Percentiles rank a stretch among this genome's conserved stretches.
Conservation (phyloP, 2,113 vertebrate genomes). For the Macquaria australasica region DNA sequence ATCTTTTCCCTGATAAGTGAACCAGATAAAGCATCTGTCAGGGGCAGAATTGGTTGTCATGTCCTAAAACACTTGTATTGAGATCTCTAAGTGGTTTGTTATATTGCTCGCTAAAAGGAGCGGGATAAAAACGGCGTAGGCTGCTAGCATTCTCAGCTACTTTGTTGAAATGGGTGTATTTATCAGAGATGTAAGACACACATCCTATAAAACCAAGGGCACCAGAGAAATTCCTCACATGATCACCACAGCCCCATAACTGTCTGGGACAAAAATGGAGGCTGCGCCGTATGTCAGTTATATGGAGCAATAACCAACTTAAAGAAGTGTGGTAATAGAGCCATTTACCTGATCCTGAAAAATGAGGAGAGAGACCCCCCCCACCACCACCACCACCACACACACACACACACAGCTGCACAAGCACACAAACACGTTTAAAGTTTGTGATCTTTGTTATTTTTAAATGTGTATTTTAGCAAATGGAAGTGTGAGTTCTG, state of each 20-base stretch:
- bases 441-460: background rate
- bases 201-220: slow-evolving; percentile 88
- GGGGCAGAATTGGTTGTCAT: slow-evolving; percentile 49
- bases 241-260: slow-evolving; percentile 85
- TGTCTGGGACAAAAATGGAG: slow-evolving; percentile 85
- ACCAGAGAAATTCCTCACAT: slow-evolving; percentile 84
- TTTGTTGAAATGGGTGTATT: slow-evolving; percentile 82
- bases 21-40: slow-evolving; percentile 58
- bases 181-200: slow-evolving; percentile 85
- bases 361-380: slow-evolving; percentile 60
- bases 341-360: slow-evolving; percentile 84
- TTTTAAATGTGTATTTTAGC: slow-evolving; percentile 33
- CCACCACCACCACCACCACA: background rate
- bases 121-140: slow-evolving; percentile 49
- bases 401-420: slow-evolving; percentile 19
- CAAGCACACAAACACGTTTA: background rate
- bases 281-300: slow-evolving; percentile 86
- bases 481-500: background rate
- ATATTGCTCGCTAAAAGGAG: slow-evolving; percentile 58
- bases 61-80: slow-evolving; percentile 69
- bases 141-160: slow-evolving; percentile 72
- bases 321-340: slow-evolving; percentile 86
- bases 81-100: slow-evolving; percentile 61
- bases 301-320: slow-evolving; percentile 87
- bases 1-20: slow-evolving; percentile 52